Evolutionary conservation across 1,140 invertebrate species (phyloP).

Genomic region (Eumaeus atala): DNA sequence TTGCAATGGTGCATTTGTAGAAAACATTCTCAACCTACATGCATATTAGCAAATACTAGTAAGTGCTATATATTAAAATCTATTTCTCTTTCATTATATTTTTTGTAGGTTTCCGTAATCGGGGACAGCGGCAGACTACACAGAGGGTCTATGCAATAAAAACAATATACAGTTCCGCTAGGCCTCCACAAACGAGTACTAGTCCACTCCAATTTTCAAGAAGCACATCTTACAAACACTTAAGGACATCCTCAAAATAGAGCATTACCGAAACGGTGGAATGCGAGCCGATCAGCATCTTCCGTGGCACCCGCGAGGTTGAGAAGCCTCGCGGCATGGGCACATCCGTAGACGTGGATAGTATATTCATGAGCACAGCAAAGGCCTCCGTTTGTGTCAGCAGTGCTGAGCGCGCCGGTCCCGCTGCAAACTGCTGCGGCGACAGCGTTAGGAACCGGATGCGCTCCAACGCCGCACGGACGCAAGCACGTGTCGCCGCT

Average conservation of each 20-base stretch:
- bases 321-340: slow-evolving; percentile 83
- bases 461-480: slow-evolving; percentile 73
- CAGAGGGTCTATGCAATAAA: too few species aligned
- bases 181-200: too few species aligned
- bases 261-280: background rate
- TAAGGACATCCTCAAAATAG: background rate
- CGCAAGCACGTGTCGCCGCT: slow-evolving; percentile 26
- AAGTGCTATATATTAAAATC: too few species aligned
- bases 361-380: slow-evolving; percentile 87
- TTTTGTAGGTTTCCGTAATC: too few species aligned
- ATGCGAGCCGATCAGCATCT: slow-evolving; percentile 43
- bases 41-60: too few species aligned
- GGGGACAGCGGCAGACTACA: too few species aligned
- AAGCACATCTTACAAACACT: too few species aligned
- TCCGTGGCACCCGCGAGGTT: slow-evolving; percentile 65
- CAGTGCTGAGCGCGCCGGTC: slow-evolving; percentile 81
- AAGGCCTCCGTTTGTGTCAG: slow-evolving; percentile 85
- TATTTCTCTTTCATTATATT: too few species aligned
- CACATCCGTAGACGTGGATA: slow-evolving; percentile 77
- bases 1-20: too few species aligned
- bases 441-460: slow-evolving; percentile 83
- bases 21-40: too few species aligned
- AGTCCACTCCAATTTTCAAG: too few species aligned
- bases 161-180: too few species aligned
- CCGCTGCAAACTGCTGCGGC: slow-evolving; percentile 86